Base-by-base conservation (phyloP, 2,888 invertebrate species). In the Rhynchonema sp. region DNA sequence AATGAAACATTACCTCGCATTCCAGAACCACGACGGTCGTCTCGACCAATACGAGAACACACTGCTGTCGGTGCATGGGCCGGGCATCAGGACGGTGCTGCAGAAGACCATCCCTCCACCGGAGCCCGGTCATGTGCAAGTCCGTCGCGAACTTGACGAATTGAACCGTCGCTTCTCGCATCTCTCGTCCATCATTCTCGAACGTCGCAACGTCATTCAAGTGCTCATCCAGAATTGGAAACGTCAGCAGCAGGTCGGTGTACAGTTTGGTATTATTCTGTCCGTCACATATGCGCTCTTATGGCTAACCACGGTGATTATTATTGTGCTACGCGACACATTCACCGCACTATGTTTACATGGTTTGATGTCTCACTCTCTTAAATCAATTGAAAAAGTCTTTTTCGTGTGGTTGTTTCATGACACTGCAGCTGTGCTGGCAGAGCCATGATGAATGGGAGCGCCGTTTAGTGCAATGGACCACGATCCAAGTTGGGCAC, bases 21-120 rank as follows among this genome's bases (percentile, higher is more conserved):
- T 49, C n/a, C 83, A 88, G 87, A 86, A 85, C 74, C 86, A 86
- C 80, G 84, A 86, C 75, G 83, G 84, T 73, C 82, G 85, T 72
- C 83, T 87, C 74, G 84, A 85, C 76, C 83, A 84, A 65, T 91
- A 85, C 80, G 81, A 83, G 64, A 87, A 87, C 70, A 82, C 82
- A 77, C 80, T 89, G 65, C 82, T 65, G 23, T 66, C 64, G 55
- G 63, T 69, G 27, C 71, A 72, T 63, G 69, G 70, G 26, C 63
- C 66, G 1, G 62, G 60, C 46, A 61, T 71, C 46, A 63, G 65
- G 49, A 29, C 49, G 29, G 22, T 56, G 29, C n/a, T 60, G 26
- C 53, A 25, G 2, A 46, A 30, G 30, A 6, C 49, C 28, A 6
- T 13, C 13, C 56, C 56, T 1, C 26, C 56, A 3, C 26, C 56